Evolutionary conservation across 2,888 invertebrate genomes (phyloP).

Genomic region (Leptopterna dolabrata): DNA sequence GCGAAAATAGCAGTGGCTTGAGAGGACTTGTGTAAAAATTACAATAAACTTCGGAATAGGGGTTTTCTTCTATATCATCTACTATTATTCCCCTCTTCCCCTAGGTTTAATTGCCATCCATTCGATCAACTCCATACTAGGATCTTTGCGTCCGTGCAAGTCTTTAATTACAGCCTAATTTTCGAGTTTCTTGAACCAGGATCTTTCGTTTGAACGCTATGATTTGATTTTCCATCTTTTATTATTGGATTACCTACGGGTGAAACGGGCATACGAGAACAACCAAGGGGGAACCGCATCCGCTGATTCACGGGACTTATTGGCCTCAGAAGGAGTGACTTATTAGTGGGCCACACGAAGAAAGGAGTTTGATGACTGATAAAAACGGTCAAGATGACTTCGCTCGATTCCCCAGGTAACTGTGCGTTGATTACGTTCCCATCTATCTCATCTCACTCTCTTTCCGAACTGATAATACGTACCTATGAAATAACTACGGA

Average conservation of each 20-base stretch:
- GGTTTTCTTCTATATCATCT: no score
- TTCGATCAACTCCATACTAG: no score
- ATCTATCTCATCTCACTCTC: background rate
- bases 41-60: no score
- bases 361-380: conserved; percentile 34
- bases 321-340: background rate
- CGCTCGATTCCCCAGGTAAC: background rate
- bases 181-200: background rate
- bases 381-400: conserved; percentile 12
- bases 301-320: conserved; percentile 3
- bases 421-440: conserved; percentile 10
- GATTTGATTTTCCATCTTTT: background rate
- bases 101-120: no score
- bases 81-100: no score
- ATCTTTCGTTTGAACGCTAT: background rate
- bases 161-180: background rate
- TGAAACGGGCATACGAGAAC: background rate
- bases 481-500: background rate
- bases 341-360: conserved; percentile 3
- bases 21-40: no score
- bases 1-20: no score
- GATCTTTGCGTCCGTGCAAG: no score
- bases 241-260: background rate
- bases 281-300: background rate
- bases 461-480: background rate